phyloP scores from a whole-genome alignment of 1,140 invertebrate species.

The Branchinecta lynchi region DNA sequence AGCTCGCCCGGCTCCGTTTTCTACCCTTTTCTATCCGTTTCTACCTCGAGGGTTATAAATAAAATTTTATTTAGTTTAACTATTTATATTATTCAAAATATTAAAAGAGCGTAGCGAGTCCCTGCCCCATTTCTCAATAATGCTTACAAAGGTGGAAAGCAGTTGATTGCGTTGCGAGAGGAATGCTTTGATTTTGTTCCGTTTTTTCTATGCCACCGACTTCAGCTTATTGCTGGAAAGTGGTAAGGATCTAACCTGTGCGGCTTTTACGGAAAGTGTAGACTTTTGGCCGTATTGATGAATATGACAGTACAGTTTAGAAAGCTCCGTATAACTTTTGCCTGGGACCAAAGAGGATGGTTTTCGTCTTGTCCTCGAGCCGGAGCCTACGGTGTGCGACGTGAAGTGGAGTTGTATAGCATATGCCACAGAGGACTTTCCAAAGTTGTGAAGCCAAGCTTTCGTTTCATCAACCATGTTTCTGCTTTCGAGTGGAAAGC shows the following conservation, averaged over 20 bases:
- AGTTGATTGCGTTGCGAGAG: slow-evolving; percentile 8
- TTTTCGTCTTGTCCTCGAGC: slow-evolving; percentile 8
- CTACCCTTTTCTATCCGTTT: too few relatives aligned
- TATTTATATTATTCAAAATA: too few relatives aligned
- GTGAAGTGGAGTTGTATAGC: not conserved
- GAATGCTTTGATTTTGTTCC: not conserved
- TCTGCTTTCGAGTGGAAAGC: slow-evolving; percentile 5
- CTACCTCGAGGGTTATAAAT: too few relatives aligned
- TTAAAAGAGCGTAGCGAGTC: too few relatives aligned
- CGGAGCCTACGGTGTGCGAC: slow-evolving; percentile 3
- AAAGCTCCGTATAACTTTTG: slow-evolving; percentile 5
- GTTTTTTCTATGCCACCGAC: not conserved
- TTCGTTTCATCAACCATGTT: not conserved
- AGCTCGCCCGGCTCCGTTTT: too few relatives aligned
- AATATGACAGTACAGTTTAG: not conserved
- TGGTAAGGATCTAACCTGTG: too few relatives aligned
- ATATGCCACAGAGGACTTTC: not conserved
- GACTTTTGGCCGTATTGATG: too few relatives aligned
- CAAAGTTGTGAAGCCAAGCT: not conserved
- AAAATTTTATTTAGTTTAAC: too few relatives aligned
- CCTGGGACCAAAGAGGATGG: slow-evolving; percentile 8
- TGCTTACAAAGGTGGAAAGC: too few relatives aligned
- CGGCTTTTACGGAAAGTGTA: too few relatives aligned
- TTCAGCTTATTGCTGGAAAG: too few relatives aligned
- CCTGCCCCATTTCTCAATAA: too few relatives aligned